Base-by-base conservation (phyloP, 2,888 invertebrate species). In the Drosophila kanekoi region DNA sequence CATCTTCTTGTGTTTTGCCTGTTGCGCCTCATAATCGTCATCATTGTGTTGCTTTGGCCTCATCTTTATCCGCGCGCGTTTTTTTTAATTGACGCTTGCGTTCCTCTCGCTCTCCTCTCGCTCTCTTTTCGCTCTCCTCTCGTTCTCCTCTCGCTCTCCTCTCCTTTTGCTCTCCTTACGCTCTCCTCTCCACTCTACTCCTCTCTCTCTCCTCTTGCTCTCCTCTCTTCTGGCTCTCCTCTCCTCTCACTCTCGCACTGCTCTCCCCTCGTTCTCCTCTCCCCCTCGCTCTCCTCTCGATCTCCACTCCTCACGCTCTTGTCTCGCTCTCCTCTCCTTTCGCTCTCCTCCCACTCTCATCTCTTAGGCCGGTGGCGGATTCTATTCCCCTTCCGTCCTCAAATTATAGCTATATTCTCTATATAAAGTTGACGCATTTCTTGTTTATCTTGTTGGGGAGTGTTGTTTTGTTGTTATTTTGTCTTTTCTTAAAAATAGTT, bases 21-120 rank as follows among this genome's bases (percentile, higher is more conserved):
- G 35, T 14, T 43, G 49, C 48, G 62, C 40, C 28, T 45, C 60
- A 72, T 72, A 60, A 72, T 64, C 59, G 40, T 77, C 58, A 58
- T 56, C 58, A 54, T 59, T 48, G n/a, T 41, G n/a, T 44, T 60
- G 52, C 51, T 72, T 71, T 71, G 44, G 47, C 51, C 61, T 41
- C 74, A 78, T 47, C 54, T 59, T 75, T 69, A 69, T 58, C 58
- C 28, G 48, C 28, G 32, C 37, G 41, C 10, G 28, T 8, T 14
- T 40, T 18, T 64, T 63, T 76, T 76, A 76, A 76, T 79, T 79
- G 79, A 41, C 38, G 45, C 14, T 28, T 56, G 61, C 75, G 45
- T 41, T 32, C 14, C 2, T 33, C 33, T 10, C 11, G 5, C 20
- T 20, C 44, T 40, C 9, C 8, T 11, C 33, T 33, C 11, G 18